Conservation (phyloP, 2,797 vertebrate genomes). For the Scyliorhinus canicula region DNA sequence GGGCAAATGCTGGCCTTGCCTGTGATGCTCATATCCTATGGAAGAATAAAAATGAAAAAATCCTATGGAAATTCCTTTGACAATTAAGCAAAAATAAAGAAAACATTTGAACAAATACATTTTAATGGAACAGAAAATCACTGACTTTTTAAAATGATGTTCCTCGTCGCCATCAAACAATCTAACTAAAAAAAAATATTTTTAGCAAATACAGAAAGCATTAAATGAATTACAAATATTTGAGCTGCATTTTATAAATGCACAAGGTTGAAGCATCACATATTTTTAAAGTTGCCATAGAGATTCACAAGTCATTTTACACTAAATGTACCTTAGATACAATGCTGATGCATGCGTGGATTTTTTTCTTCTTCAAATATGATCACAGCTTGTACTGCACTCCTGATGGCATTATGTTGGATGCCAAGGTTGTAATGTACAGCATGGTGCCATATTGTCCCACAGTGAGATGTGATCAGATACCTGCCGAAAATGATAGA, state of each 20-base stretch:
- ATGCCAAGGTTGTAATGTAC: constrained; percentile 53
- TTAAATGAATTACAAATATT: not conserved
- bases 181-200: not conserved
- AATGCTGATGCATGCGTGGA: not conserved
- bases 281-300: not conserved
- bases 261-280: constrained; percentile 12
- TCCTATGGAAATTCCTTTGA: not conserved
- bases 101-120: not conserved
- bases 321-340: not conserved
- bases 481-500: constrained; percentile 71
- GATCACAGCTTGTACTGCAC: constrained; percentile 27
- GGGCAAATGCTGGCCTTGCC: not conserved
- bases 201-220: not conserved
- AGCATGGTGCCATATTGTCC: constrained; percentile 66
- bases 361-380: constrained; percentile 10
- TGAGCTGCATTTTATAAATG: constrained; percentile 12
- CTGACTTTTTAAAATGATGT: not conserved
- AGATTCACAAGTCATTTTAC: constrained; percentile 31
- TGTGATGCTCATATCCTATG: not conserved
- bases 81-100: not conserved
- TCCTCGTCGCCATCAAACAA: not conserved
- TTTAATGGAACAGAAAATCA: not conserved
- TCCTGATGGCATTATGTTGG: constrained; percentile 48
- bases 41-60: not conserved
- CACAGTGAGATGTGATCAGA: constrained; percentile 68